phyloP scores from a whole-genome alignment of 2,888 invertebrate species.

The Cryptocheilus praepositus region DNA sequence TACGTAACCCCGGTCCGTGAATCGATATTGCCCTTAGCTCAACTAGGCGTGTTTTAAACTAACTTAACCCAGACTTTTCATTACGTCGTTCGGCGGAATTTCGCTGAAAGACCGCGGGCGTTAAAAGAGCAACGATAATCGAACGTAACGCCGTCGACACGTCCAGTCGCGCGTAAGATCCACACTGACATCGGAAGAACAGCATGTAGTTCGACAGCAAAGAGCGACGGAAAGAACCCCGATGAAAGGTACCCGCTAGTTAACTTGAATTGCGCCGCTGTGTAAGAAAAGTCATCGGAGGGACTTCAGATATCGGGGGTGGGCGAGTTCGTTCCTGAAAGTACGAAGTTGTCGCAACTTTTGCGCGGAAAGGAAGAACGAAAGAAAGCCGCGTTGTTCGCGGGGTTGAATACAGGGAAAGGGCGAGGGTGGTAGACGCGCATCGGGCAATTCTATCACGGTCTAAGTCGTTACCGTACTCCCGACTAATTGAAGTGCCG shows the following conservation, averaged over 20 bases:
- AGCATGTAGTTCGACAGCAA: too few species aligned
- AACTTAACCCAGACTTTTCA: constrained; percentile 26
- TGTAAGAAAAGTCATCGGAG: constrained; percentile 18
- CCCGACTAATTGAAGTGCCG: constrained; percentile 51
- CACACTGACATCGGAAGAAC: background rate
- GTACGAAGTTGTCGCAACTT: constrained; percentile 31
- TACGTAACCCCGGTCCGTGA: constrained; percentile 51
- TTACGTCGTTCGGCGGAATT: too few species aligned
- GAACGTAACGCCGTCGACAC: constrained; percentile 14
- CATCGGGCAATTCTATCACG: constrained; percentile 36
- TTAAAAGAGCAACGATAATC: constrained; percentile 11
- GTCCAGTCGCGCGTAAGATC: too few species aligned
- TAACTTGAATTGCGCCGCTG: too few species aligned
- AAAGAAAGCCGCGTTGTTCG: background rate
- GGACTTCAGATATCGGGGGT: constrained; percentile 21
- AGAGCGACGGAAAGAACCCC: too few species aligned
- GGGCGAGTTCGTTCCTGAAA: constrained; percentile 21
- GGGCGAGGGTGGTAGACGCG: constrained; percentile 18
- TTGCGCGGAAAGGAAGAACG: background rate
- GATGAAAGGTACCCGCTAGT: too few species aligned
- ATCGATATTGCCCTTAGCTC: constrained; percentile 54
- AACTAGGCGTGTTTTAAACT: constrained; percentile 46
- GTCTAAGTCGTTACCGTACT: constrained; percentile 40
- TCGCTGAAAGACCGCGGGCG: too few species aligned
- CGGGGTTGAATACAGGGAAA: background rate